Percentiles rank a stretch among this genome's conserved stretches.
phyloP scores from a whole-genome alignment of 2,113 vertebrate species.

The Rhabdomys dilectus region DNA sequence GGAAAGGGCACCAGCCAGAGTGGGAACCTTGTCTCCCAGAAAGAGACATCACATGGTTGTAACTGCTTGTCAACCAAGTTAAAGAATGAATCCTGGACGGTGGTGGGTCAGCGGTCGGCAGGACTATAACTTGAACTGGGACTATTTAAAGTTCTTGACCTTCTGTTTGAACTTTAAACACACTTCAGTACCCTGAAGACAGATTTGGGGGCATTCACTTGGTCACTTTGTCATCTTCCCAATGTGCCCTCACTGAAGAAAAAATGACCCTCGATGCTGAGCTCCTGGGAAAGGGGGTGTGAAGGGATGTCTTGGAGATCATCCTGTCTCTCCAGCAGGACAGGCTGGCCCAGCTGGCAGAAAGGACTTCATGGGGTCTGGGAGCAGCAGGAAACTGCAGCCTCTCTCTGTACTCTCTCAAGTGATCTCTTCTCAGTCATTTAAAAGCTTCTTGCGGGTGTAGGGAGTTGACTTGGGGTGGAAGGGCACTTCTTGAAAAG shows the following conservation, averaged over 20 bases:
- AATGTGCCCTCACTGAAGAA: not conserved
- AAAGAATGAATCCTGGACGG: not conserved
- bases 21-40: not conserved
- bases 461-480: not conserved
- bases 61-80: not conserved
- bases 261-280: not conserved
- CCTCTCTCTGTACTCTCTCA: not conserved
- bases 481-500: not conserved
- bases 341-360: not conserved
- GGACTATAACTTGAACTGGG: not conserved
- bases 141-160: not conserved
- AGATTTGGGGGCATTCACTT: not conserved
- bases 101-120: not conserved
- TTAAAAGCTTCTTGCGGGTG: not conserved
- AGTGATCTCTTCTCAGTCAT: not conserved
- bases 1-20: not conserved
- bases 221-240: not conserved
- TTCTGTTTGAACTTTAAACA: not conserved
- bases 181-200: not conserved
- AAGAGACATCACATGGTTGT: not conserved
- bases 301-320: not conserved
- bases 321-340: constrained; percentile 19
- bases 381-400: not conserved
- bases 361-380: not conserved
- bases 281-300: not conserved